phyloP scores from a whole-genome alignment of 2,888 invertebrate species.

The Calameuta pallipes region DNA sequence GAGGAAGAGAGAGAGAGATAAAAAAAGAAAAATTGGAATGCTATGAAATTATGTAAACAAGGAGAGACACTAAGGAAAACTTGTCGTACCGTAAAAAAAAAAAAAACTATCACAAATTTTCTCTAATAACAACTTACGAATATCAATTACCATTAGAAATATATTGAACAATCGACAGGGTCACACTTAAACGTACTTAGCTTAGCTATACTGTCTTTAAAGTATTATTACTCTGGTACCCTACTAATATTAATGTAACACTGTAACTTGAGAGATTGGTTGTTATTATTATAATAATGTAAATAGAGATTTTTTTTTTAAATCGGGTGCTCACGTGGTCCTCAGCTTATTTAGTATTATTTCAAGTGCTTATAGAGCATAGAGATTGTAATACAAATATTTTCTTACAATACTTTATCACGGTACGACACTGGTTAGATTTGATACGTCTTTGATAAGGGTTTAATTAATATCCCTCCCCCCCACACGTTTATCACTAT shows the following conservation, averaged over 20 bases:
- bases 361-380: not conserved
- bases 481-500: not conserved
- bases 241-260: not conserved
- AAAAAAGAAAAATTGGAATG: not conserved
- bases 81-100: not conserved
- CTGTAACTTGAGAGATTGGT: not conserved
- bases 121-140: not conserved
- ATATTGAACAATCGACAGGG: not conserved
- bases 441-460: not conserved
- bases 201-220: not conserved
- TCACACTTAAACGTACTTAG: not conserved
- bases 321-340: not conserved
- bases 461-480: not conserved
- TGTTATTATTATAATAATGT: conserved; percentile 7
- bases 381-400: not conserved
- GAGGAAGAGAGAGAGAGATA: not conserved
- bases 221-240: not conserved
- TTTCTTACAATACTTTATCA: not conserved
- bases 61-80: not conserved
- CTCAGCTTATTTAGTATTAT: not conserved
- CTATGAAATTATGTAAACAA: not conserved
- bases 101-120: not conserved
- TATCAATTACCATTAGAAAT: not conserved
- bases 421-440: not conserved
- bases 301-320: not conserved